phyloP scores from a whole-genome alignment of 2,113 vertebrate species.

The Thamnophis sirtalis region DNA sequence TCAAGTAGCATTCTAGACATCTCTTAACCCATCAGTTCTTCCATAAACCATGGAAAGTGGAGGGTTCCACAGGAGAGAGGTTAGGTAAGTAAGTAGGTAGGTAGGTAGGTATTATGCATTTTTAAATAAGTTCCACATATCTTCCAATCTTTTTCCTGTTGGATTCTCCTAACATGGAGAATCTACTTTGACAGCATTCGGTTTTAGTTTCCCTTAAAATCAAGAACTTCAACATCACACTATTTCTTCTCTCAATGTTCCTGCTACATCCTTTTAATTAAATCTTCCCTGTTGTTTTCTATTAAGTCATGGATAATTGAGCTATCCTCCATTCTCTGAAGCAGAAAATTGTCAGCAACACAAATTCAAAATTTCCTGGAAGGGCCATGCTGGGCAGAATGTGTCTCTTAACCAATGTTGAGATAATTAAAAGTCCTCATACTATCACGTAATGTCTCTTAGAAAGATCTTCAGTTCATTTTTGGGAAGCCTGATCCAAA shows the following conservation, averaged over 20 bases:
- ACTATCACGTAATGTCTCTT: neutral
- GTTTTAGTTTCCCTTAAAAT: neutral
- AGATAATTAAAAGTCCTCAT: neutral
- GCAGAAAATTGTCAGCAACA: neutral
- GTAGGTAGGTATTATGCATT: neutral
- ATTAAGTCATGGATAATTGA: neutral
- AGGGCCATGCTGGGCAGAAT: neutral
- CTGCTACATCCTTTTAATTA: neutral
- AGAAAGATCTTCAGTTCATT: neutral
- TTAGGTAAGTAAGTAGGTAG: neutral
- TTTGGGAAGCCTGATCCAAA: neutral
- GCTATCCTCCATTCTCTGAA: neutral
- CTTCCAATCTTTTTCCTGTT: neutral
- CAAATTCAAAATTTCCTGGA: neutral
- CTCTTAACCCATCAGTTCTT: neutral
- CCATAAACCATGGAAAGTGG: neutral
- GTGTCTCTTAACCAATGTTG: neutral
- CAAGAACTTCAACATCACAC: neutral
- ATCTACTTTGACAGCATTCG: neutral
- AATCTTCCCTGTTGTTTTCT: neutral
- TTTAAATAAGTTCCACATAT: neutral
- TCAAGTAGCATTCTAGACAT: neutral
- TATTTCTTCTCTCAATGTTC: neutral
- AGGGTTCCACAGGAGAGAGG: neutral
- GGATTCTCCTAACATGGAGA: neutral